Evolutionary conservation across 2,888 invertebrate species (phyloP), one percentile per base, ranked within the genome.

Genomic region (Lysandra coridon): DNA sequence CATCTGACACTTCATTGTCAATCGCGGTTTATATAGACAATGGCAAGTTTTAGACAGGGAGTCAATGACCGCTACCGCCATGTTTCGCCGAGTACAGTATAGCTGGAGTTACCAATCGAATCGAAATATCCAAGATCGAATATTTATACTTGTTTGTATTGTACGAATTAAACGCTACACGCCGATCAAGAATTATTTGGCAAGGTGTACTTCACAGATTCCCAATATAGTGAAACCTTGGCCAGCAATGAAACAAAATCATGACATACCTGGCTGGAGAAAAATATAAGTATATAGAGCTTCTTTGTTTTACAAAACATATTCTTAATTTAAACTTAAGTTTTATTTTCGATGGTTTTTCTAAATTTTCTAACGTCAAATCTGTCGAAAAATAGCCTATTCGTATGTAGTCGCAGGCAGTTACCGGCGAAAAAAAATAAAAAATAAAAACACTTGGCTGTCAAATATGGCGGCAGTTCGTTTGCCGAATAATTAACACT

Each of bases 401-500:
- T 37, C 14, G 33, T 17, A 69, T 69, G 33, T 69, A 69, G 69
- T 37, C 33, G 1, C 1, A 57, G 57, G 3, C 57, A 53, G 69
- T 69, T 64, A 14, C 33, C 33, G 69, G 17, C 4, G 33, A 69
- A 69, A 14, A 17, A 33, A 33, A 69, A 69, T 33, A 14, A 17
- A 33, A 33, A 69, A 69, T 33, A 33, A 69, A 69, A 69, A 69
- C 69, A 69, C 69, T 69, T 17, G 14, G 30, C 12, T 5, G 30
- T 33, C 33, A 33, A 30, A 69, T 33, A 69, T 69, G 17, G 69
- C 37, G 69, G 14, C 33, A 33, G 33, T 69, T 69, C 69, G 69
- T 69, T 30, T 69, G 5, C 33, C 69, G 69, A 69, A 69, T 69
- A 14, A 69, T 69, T 69, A 69, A 69, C 69, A 69, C 69, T 69